Base-by-base conservation (phyloP, 2,797 vertebrate species). In the Enteromius unitaeniatus region DNA sequence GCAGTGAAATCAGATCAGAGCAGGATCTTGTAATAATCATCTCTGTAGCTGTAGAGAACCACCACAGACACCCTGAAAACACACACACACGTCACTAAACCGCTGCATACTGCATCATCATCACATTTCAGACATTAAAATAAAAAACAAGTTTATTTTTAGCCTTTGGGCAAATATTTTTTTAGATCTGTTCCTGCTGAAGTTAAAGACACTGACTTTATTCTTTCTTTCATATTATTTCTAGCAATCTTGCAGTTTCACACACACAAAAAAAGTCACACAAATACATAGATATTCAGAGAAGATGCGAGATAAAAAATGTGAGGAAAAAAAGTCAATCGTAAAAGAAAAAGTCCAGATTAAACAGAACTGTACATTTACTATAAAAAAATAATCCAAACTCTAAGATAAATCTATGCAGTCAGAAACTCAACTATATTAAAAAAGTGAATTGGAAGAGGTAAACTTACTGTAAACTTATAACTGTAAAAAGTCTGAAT, bases 21-120 rank as follows among this genome's bases (percentile, higher is more conserved):
- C 34, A 99, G 94, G 90, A 97, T 94, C 93, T 97, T 98, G 93
- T 97, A 97, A 89, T 97, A 97, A 89, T 99, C 98, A 0, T 99
- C 97, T 91, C 93, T 95, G 92, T 97, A 98, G 92, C 97, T 99
- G 92, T 99, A 99, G 69, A 99, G 93, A 83, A 99, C 93, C 64
- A 99, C 94, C 55, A 97, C 92, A 3, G 96, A 94, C 87, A 97
- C 94, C 92, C 98, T 99, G 94, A 23, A 31, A 90, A 93, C 17
- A 79, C 47, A 85, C 83, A 84, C 70, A 93, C 55, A 88, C 83
- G 76, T 4, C 55, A 28, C 28, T n/a, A n/a, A n/a, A n/a, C n/a
- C 40, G 64, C 14, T 1, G 7, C 34, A 78, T 23, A 2, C 6
- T 67, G 7, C 10, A 37, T 7, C 13, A 1, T 62, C 26, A 15